Evolutionary conservation across 2,888 invertebrate species (phyloP).

Genomic region (Cheilosia scutellata): DNA sequence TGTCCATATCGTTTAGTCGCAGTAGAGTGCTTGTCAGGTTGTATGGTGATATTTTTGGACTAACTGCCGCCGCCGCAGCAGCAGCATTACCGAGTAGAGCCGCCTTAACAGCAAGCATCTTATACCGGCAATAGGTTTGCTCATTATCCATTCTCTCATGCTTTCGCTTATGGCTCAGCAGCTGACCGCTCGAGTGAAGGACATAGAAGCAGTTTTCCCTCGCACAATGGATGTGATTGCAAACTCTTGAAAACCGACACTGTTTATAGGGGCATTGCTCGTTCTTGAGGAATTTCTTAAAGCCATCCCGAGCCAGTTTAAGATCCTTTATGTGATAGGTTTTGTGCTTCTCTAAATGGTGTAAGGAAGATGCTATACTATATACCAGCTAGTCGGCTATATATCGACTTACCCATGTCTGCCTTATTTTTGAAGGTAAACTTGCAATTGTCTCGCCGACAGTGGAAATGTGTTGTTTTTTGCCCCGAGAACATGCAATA

Average conservation of each 20-base stretch:
- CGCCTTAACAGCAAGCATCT: conserved; percentile 73
- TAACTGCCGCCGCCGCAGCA: conserved; percentile 4
- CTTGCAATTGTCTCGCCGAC: conserved; percentile 93
- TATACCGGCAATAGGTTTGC: conserved; percentile 79
- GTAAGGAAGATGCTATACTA: background rate
- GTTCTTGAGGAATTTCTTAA: conserved; percentile 98
- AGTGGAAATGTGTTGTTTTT: conserved; percentile 98
- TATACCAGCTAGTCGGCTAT: background rate
- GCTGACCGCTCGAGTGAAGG: conserved; percentile 95
- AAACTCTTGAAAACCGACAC: conserved; percentile 95
- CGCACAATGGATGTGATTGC: conserved; percentile 98
- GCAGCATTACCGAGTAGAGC: conserved; percentile 41
- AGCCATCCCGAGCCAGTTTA: conserved; percentile 95
- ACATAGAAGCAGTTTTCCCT: conserved; percentile 96
- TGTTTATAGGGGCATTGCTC: conserved; percentile 95
- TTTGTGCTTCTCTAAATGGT: conserved; percentile 95
- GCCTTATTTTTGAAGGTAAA: conserved; percentile 99
- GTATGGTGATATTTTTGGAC: conserved; percentile 9
- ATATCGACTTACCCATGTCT: conserved; percentile 93
- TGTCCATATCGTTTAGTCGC: conserved; percentile 48
- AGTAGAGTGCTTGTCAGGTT: conserved; percentile 34
- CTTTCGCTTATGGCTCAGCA: conserved; percentile 97
- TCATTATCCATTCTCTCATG: conserved; percentile 97
- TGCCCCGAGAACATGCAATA: conserved; percentile 96
- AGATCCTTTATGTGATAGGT: conserved; percentile 98